phyloP scores from a whole-genome alignment of 2,888 invertebrate species.

The Idaea aversata region DNA sequence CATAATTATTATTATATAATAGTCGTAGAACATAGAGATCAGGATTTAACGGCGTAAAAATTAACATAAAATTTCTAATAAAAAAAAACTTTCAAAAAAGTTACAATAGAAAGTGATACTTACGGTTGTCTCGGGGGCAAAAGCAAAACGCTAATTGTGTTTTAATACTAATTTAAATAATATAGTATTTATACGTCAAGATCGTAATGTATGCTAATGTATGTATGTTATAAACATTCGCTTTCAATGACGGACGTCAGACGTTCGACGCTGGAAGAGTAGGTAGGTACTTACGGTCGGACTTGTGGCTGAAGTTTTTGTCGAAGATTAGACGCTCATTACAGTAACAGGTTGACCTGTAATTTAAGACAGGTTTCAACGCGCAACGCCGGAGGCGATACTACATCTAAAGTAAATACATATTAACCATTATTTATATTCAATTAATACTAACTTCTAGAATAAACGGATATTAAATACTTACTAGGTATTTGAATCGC shows the following conservation, averaged over 20 bases:
- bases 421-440: not conserved
- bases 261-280: too few relatives aligned
- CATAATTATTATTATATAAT: not conserved
- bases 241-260: not conserved
- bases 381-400: not conserved
- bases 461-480: not conserved
- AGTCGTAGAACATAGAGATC: not conserved
- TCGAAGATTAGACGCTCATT: not conserved
- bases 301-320: not conserved
- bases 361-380: not conserved
- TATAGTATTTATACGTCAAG: not conserved
- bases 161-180: conserved; percentile 1
- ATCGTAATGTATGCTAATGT: not conserved
- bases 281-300: too few relatives aligned
- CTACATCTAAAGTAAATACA: not conserved
- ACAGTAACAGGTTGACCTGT: not conserved
- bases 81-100: not conserved
- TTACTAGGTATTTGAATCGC: not conserved
- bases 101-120: not conserved
- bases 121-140: not conserved
- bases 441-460: not conserved
- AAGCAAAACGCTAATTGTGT: not conserved
- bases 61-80: not conserved
- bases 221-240: not conserved
- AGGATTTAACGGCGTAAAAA: not conserved